Evolutionary conservation across 2,888 invertebrate species (phyloP).

Genomic region (Cybosia mesomella): DNA sequence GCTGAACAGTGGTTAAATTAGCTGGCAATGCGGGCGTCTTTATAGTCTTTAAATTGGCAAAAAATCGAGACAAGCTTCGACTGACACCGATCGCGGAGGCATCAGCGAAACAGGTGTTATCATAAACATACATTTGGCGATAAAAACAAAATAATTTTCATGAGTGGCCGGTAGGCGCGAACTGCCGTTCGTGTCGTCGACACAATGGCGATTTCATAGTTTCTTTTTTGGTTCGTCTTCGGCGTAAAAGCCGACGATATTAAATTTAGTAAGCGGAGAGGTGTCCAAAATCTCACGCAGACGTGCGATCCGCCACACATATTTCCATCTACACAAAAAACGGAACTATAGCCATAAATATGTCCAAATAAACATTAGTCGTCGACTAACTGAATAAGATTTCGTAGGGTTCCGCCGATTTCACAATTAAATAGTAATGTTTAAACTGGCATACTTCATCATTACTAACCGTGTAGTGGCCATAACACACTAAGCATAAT

Average conservation of each 20-base stretch:
- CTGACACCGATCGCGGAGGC: slow-evolving; percentile 86
- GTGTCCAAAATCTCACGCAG: slow-evolving; percentile 87
- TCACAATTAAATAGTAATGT: slow-evolving; percentile 52
- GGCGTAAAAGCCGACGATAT: slow-evolving; percentile 85
- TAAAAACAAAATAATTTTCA: slow-evolving; percentile 87
- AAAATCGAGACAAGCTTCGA: slow-evolving; percentile 83
- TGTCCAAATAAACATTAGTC: slow-evolving; percentile 87
- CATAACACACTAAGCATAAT: background rate
- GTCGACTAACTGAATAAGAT: slow-evolving; percentile 74
- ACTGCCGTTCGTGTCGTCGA: slow-evolving; percentile 84
- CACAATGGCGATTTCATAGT: slow-evolving; percentile 85
- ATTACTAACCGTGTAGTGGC: background rate
- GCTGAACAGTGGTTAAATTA: slow-evolving; percentile 85
- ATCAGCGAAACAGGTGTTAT: slow-evolving; percentile 87
- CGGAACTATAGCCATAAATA: slow-evolving; percentile 88
- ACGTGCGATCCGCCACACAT: slow-evolving; percentile 88
- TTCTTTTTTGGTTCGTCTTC: slow-evolving; percentile 79
- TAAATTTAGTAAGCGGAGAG: slow-evolving; percentile 87
- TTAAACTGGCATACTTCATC: slow-evolving; percentile 28
- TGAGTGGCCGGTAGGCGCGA: slow-evolving; percentile 86
- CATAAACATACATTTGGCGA: slow-evolving; percentile 87
- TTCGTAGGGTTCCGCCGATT: slow-evolving; percentile 72
- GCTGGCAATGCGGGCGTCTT: slow-evolving; percentile 85
- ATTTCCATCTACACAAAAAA: slow-evolving; percentile 87
- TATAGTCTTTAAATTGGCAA: slow-evolving; percentile 86